Base-by-base conservation (phyloP, 2,888 invertebrate species). In the Spisula solida region DNA sequence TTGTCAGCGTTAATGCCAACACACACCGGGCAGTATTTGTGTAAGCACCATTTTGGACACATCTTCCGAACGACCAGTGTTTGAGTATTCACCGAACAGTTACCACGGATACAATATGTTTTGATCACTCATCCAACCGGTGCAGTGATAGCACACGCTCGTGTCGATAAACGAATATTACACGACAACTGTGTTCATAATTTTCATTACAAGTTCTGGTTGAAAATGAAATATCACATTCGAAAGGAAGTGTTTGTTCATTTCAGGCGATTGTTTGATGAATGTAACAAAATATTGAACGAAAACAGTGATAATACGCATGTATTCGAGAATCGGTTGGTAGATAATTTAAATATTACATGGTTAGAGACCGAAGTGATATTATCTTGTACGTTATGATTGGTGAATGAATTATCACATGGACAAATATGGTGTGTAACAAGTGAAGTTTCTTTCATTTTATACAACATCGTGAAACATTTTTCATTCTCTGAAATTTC, bases 401-500 rank as follows among this genome's bases (percentile, higher is more conserved):
- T 34, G 34, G 31, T 16, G 31, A 75, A 60, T 25, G 75, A 34
- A 75, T 31, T 31, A 31, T 31, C 31, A 70, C 16, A 31, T 16
- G 31, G 20, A 60, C 18, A n/a, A 10, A 75, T 31, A 75, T 31
- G 8, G 5, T 4, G 75, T 75, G 31, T 75, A 34, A 10, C n/a
- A 75, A 75, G 34, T 75, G 75, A 12, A 34, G 6, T 75, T 75
- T 31, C 34, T 8, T 75, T 34, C 75, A 75, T 75, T 18, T 16
- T 75, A 31, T 34, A 31, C 75, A 34, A 31, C 16, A 75, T 75
- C 75, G 75, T 25, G 14, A 31, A 34, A 6, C 75, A 31, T 31
- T 75, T n/a, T 70, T 31, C 31, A 34, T 75, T 75, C 31, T 31
- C 31, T 31, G 75, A 75, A 75, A 75, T 75, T 75, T 75, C 75